Evolutionary conservation across 2,888 invertebrate genomes (phyloP), one percentile per base, ranked within the genome.

Genomic region (Spilosoma lubricipeda): DNA sequence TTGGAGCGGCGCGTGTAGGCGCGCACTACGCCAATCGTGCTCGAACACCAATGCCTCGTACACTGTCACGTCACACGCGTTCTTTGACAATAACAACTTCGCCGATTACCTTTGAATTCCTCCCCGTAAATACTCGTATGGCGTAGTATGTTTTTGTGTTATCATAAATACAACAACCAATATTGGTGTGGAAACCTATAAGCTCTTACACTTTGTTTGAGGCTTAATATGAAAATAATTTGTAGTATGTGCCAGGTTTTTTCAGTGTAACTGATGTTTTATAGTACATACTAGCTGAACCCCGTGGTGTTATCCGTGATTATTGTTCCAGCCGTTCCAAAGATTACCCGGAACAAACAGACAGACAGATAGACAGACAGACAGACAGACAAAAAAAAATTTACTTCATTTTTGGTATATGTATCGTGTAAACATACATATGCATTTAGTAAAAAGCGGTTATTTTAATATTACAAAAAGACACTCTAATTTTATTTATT

Each of bases 11-110:
- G 80, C 76, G 75, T 74, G 79, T 63, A 69, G 76, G 45, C 71
- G 67, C 75, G 71, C 75, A 52, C 66, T 63, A n/a, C 67, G 65
- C 45, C 56, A 56, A 39, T 48, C 56, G n/a, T n/a, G 56, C 56
- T 63, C 64, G 70, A 72, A 70, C 59, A 72, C 42, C 71, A 66
- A 23, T 30, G 39, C 59, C 67, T 71, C 67, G 65, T 56, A 68
- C 75, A 79, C 78, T 81, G 77, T 82, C 86, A 84, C 87, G 87
- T 89, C 89, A 90, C 91, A 92, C 92, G 91, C 92, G 90, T 91
- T 92, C 93, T 90, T 90, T 90, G 90, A 91, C 91, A 91, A 91
- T 91, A 91, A 89, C 90, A 89, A 89, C 90, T 88, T 89, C 86
- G 88, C 87, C 87, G 88, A 89, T 90, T 89, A 87, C 87, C 86